Conservation (phyloP, 2,113 vertebrate genomes). For the Rhagologus leucostigma region DNA sequence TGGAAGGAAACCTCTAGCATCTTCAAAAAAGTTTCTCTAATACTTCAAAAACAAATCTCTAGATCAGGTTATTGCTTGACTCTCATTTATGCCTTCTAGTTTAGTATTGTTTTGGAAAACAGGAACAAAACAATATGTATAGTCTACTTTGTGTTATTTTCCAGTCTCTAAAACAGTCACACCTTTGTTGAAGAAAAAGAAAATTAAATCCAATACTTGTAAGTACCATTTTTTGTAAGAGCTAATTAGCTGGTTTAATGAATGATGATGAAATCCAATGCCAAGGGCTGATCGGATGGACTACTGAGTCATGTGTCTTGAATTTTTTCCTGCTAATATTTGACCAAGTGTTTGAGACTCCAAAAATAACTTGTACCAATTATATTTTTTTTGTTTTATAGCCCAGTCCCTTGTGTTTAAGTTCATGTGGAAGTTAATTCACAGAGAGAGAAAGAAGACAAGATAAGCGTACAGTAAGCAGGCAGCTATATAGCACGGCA, state of each 20-base stretch:
- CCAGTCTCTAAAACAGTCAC: background rate
- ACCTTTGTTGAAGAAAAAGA: background rate
- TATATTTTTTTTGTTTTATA: background rate
- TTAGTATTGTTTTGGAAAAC: background rate
- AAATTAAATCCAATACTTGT: background rate
- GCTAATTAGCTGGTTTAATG: background rate
- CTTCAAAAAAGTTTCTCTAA: background rate
- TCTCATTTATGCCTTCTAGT: background rate
- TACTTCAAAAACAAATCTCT: background rate
- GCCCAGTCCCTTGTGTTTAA: background rate
- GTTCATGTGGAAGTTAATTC: background rate
- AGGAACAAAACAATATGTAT: background rate
- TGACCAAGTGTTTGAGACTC: background rate
- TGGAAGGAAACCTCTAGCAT: background rate
- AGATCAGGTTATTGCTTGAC: background rate
- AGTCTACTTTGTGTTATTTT: background rate
- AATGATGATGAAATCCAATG: background rate
- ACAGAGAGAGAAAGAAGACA: background rate
- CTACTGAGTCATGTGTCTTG: background rate
- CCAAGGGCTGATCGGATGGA: background rate
- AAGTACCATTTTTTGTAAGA: background rate
- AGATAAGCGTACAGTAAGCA: background rate
- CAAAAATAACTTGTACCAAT: background rate
- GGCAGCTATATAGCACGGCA: background rate
- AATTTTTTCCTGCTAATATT: background rate